Percentiles rank a stretch among this genome's conserved stretches.
Conservation (phyloP, 2,888 invertebrate genomes). For the Eristalinus sepulchralis region DNA sequence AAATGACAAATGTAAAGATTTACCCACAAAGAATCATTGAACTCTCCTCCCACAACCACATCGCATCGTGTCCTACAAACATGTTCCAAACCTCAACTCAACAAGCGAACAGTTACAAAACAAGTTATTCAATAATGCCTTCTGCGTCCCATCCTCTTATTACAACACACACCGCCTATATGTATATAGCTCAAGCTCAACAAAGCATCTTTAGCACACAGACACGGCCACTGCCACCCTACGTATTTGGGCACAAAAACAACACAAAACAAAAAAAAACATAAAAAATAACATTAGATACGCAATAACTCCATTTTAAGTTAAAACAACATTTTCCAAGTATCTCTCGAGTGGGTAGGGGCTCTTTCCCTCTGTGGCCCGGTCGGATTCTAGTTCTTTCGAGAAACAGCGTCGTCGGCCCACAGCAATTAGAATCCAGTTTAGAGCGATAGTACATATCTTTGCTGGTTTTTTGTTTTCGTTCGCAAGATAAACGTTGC, state of each 20-base stretch:
- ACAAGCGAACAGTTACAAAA: conserved; percentile 58
- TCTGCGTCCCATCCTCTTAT: conserved; percentile 18
- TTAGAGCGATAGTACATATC: conserved; percentile 43
- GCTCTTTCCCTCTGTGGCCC: conserved; percentile 4
- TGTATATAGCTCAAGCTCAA: conserved; percentile 17
- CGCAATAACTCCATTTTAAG: conserved; percentile 64
- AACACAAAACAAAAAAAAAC: conserved; percentile 29
- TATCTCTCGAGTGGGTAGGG: conserved; percentile 52
- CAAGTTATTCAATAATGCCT: conserved; percentile 52
- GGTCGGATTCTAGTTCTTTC: conserved; percentile 54
- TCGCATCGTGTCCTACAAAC: conserved; percentile 25
- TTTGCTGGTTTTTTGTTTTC: background rate
- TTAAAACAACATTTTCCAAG: conserved; percentile 57
- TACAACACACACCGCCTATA: conserved; percentile 38
- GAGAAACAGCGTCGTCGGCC: conserved; percentile 40
- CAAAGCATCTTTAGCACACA: conserved; percentile 65
- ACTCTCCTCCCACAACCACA: background rate
- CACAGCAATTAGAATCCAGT: conserved; percentile 69
- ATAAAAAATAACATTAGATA: conserved; percentile 35
- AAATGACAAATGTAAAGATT: background rate
- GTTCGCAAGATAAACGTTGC: conserved; percentile 25
- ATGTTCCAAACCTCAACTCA: conserved; percentile 19
- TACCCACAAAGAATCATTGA: background rate
- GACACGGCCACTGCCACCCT: conserved; percentile 45
- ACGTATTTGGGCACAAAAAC: conserved; percentile 36